Evolutionary conservation across 2,888 invertebrate species (phyloP).

Genomic region (Odontocerum albicorne): DNA sequence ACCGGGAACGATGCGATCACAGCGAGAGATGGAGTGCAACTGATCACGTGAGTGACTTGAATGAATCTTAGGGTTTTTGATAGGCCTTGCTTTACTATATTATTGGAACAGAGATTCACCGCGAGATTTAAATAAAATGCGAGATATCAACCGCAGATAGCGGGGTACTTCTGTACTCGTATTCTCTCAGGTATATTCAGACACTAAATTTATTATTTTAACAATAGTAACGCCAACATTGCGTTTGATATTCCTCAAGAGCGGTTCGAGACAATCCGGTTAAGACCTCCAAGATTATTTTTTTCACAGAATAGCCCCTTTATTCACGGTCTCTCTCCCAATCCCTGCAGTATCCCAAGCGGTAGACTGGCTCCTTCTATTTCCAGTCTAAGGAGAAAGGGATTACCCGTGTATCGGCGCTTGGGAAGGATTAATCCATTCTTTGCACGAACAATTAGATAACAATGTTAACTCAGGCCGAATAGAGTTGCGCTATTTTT

Average conservation of each 20-base stretch:
- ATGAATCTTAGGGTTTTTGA: too few species aligned
- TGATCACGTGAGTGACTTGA: too few species aligned
- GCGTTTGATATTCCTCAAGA: too few species aligned
- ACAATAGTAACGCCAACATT: too few species aligned
- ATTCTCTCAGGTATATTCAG: too few species aligned
- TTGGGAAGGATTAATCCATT: conserved; percentile 15
- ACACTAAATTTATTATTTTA: too few species aligned
- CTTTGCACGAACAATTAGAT: conserved; percentile 25
- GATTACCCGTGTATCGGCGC: conserved; percentile 22
- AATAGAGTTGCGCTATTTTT: too few species aligned
- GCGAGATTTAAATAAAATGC: background rate
- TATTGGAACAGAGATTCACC: too few species aligned
- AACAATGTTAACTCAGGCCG: too few species aligned
- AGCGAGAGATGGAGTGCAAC: too few species aligned
- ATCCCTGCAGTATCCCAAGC: conserved; percentile 12
- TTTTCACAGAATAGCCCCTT: conserved; percentile 19
- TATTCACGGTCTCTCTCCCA: conserved; percentile 5
- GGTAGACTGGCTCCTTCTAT: conserved; percentile 5
- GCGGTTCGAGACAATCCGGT: conserved; percentile 7
- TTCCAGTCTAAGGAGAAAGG: conserved; percentile 16
- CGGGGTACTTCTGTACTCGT: background rate
- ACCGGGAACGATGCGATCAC: too few species aligned
- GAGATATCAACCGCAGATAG: background rate
- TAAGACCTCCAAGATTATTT: conserved; percentile 12
- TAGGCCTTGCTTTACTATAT: too few species aligned